Conservation (phyloP, 2,888 invertebrate species). For the Zygaena filipendulae region DNA sequence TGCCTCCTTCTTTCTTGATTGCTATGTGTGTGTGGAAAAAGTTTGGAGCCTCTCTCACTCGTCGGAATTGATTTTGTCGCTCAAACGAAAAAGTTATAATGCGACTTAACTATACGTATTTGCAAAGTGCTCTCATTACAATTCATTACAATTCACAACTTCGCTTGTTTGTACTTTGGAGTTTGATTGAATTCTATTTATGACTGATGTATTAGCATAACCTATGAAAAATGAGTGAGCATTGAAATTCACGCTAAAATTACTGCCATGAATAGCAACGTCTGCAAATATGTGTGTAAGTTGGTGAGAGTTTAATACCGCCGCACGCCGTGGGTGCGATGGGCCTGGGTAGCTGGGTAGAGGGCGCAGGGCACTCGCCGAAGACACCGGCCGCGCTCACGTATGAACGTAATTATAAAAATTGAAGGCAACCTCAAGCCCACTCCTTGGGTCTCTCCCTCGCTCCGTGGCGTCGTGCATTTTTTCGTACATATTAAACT, state of each 20-base stretch:
- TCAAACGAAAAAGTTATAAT: conserved; percentile 48
- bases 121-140: conserved; percentile 22
- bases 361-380: conserved; percentile 15
- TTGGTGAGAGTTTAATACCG: conserved; percentile 16
- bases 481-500: conserved; percentile 70
- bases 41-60: conserved; percentile 48
- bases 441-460: conserved; percentile 52
- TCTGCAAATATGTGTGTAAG: conserved; percentile 23
- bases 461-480: conserved; percentile 62
- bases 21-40: conserved; percentile 60
- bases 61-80: conserved; percentile 55
- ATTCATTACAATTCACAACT: conserved; percentile 9
- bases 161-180: conserved; percentile 1
- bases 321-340: conserved; percentile 23
- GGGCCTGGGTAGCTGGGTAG: too few species aligned
- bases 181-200: too few species aligned
- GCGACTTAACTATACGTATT: conserved; percentile 38
- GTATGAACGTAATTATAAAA: conserved; percentile 70
- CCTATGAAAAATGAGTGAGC: too few species aligned
- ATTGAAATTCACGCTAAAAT: too few species aligned
- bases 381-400: conserved; percentile 69
- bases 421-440: conserved; percentile 60
- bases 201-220: too few species aligned
- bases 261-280: too few species aligned
- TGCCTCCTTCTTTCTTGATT: conserved; percentile 64